Percentiles rank a stretch among this genome's conserved stretches.
phyloP scores from a whole-genome alignment of 1,140 invertebrate genomes.

The Lutraria rhynchaena region DNA sequence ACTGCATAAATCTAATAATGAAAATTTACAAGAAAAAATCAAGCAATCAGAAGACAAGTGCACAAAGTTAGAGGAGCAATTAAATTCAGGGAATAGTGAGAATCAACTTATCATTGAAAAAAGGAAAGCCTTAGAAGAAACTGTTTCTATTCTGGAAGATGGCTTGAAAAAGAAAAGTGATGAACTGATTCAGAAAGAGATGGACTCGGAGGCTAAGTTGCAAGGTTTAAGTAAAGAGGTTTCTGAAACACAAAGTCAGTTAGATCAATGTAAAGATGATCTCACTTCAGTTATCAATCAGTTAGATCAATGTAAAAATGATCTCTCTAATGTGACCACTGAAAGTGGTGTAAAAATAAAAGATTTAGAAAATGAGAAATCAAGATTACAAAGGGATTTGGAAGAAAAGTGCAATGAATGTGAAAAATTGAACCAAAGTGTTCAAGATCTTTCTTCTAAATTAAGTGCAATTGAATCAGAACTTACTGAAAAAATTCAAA shows the following conservation, averaged over 20 bases:
- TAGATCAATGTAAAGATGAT: slow-evolving; percentile 15
- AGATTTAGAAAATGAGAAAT: slow-evolving; percentile 19
- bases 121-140: slow-evolving; percentile 51
- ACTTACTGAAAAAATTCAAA: slow-evolving; percentile 17
- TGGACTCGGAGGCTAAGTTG: slow-evolving; percentile 5
- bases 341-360: slow-evolving; percentile 36
- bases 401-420: slow-evolving; percentile 43
- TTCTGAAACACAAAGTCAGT: neutral
- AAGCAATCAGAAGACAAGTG: slow-evolving; percentile 16
- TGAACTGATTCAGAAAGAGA: slow-evolving; percentile 16
- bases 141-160: slow-evolving; percentile 22
- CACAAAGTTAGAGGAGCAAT: slow-evolving; percentile 26
- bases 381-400: slow-evolving; percentile 23
- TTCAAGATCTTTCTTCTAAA: neutral
- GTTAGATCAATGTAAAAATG: slow-evolving; percentile 14
- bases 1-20: slow-evolving; percentile 7
- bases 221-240: slow-evolving; percentile 2
- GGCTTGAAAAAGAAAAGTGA: slow-evolving; percentile 35
- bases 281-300: neutral
- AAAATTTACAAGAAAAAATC: slow-evolving; percentile 32
- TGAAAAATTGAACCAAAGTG: slow-evolving; percentile 45
- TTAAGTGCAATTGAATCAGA: slow-evolving; percentile 36
- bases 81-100: slow-evolving; percentile 28
- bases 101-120: slow-evolving; percentile 29
- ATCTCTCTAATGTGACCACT: neutral